phyloP scores from a whole-genome alignment of 1,140 invertebrate genomes.

The Limonius californicus region DNA sequence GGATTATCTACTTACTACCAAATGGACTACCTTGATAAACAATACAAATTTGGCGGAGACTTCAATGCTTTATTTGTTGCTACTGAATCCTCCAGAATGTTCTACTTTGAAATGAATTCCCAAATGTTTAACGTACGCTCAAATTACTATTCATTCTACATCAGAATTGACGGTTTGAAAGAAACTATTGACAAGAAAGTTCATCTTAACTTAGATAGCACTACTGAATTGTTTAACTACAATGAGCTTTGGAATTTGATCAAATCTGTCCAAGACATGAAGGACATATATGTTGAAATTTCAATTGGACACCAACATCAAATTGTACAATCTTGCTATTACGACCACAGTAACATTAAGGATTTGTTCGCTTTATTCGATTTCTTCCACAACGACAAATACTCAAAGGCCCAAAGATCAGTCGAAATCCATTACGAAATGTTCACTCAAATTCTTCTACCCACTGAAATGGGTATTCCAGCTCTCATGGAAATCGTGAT shows the following conservation, averaged over 20 bases:
- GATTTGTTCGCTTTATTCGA: no score
- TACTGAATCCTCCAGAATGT: not conserved
- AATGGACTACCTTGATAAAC: constrained; percentile 22
- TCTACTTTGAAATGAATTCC: not conserved
- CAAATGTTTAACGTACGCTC: not conserved
- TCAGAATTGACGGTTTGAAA: no score
- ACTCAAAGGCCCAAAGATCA: constrained; percentile 18
- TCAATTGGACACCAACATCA: no score
- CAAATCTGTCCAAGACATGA: no score
- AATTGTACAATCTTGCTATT: no score
- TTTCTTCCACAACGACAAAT: no score
- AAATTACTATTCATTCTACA: no score
- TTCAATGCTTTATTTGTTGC: not conserved
- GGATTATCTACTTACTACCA: constrained; percentile 21
- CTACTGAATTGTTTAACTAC: constrained; percentile 20
- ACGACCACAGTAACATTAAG: no score
- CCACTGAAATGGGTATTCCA: constrained; percentile 49
- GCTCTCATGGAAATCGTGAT: constrained; percentile 39
- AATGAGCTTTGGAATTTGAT: no score
- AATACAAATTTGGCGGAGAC: constrained; percentile 18
- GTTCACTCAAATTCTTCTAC: constrained; percentile 31
- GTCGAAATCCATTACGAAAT: constrained; percentile 26
- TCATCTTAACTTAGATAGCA: constrained; percentile 15
- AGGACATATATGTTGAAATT: no score
- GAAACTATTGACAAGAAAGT: no score